Conservation (phyloP, 1,140 invertebrate genomes). For the Yoshiicerus persimilis region DNA sequence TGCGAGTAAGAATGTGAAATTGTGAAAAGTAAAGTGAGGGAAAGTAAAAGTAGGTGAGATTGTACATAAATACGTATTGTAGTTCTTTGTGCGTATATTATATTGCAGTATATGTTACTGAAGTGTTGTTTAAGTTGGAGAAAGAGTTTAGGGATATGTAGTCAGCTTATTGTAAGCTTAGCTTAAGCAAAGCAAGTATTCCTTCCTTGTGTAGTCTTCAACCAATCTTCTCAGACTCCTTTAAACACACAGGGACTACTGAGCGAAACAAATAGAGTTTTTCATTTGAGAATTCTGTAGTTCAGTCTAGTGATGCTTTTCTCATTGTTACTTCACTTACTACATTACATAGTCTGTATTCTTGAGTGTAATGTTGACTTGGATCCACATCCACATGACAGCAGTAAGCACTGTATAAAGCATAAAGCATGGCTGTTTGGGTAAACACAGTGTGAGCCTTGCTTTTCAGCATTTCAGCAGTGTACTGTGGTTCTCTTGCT, state of each 20-base stretch:
- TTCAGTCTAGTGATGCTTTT: not conserved
- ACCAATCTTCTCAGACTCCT: not conserved
- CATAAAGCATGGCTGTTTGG: not conserved
- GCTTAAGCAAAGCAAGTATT: not conserved
- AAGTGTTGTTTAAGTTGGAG: not conserved
- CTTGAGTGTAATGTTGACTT: not conserved
- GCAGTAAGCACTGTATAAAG: not conserved
- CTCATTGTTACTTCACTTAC: not conserved
- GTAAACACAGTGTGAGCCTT: not conserved
- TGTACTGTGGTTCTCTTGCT: not conserved
- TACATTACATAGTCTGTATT: no score
- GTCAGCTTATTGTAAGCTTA: conserved; percentile 3
- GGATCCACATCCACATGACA: not conserved
- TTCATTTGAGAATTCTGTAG: not conserved
- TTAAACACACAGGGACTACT: not conserved
- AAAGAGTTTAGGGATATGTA: not conserved
- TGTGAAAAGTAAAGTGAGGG: no score
- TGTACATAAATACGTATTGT: not conserved
- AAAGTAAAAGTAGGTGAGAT: not conserved
- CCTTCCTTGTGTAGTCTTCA: not conserved
- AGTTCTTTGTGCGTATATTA: no score
- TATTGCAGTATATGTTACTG: no score
- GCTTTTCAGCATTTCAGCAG: not conserved
- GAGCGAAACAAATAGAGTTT: not conserved
- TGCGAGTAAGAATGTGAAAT: not conserved